Base-by-base conservation (phyloP, 2,113 vertebrate species). In the Ivindomyrus marchei region DNA sequence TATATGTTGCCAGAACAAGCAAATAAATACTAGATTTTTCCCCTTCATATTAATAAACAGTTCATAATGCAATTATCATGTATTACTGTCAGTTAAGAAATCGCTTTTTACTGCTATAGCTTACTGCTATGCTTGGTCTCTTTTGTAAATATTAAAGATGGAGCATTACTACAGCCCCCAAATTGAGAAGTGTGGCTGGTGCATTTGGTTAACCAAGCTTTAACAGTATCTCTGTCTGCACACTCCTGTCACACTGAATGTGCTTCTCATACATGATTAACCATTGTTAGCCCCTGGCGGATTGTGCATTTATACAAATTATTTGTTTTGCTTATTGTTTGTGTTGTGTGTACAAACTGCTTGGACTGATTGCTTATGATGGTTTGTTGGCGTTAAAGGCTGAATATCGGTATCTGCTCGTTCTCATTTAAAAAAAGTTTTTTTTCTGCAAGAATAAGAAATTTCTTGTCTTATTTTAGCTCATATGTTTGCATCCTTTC, bases 241-340 rank as follows among this genome's bases (percentile, higher is more conserved):
- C 36, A 39, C 74, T 77, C 36, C 89, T 53, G 19, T 15, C 4
- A 89, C 50, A 39, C 31, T 85, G 36, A 27, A 83, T 85, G 89
- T 66, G 53, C 89, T 83, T n/a, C 36, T 62, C 19, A 19, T 77
- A 77, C 52, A 85, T 11, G 80, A 62, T 85, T 89, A 58, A 89
- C 50, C 27, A 21, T 53, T 0, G 27, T 42, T 53, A n/a, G 50
- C 21, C 21, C 74, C 27, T 39, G 74, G 74, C 0, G 15, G 15
- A 39, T 77, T 19, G 4, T 42, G 15, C 42, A 39, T 77, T 77
- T 36, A 19, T 77, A 77, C 4, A 42, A 42, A 39, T 77, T 77
- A 15, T 77, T 39, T 77, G 1, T 77, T 39, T 77, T 42, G 36
- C 74, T 77, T 70, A 70, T 70, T 70, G 9, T 70, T 70, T 70